These are phyloP conservation scores for Ostrea edulis DNA, from an alignment of 1,140 invertebrate genomes.

Conservation along the genomic window DNA sequence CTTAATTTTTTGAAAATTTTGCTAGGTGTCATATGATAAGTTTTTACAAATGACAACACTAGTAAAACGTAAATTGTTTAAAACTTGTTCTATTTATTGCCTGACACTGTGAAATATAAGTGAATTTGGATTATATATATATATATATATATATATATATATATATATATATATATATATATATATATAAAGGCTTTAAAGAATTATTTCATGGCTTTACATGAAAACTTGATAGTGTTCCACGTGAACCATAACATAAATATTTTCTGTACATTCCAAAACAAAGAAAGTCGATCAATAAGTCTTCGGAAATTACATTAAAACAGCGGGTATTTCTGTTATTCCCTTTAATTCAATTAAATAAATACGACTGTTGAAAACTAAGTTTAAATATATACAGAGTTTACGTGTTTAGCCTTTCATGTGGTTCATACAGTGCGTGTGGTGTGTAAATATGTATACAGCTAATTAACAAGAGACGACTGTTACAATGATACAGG, in stretches of 20 bases:
- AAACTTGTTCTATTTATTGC: too few species aligned
- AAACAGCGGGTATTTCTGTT: neutral
- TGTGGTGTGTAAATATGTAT: constrained; percentile 17
- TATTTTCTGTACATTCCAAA: neutral
- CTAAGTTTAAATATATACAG: neutral
- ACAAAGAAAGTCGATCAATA: neutral
- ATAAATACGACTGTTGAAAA: neutral
- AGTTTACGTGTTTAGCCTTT: neutral
- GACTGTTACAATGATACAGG: neutral
- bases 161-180: too few species aligned
- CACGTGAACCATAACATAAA: neutral
- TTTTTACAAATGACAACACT: too few species aligned
- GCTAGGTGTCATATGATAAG: too few species aligned
- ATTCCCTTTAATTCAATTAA: neutral
- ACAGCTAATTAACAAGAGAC: neutral
- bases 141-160: too few species aligned
- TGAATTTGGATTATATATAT: too few species aligned
- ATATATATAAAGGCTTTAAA: too few species aligned
- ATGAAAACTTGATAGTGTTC: too few species aligned
- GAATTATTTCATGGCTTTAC: too few species aligned
- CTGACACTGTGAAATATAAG: too few species aligned
- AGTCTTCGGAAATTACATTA: neutral
- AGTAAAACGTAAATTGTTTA: too few species aligned
- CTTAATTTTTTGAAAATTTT: too few species aligned
- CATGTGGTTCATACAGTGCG: neutral